Evolutionary conservation across 2,888 invertebrate genomes (phyloP), one percentile per base, ranked within the genome.

Genomic region (Zele albiditarsus): DNA sequence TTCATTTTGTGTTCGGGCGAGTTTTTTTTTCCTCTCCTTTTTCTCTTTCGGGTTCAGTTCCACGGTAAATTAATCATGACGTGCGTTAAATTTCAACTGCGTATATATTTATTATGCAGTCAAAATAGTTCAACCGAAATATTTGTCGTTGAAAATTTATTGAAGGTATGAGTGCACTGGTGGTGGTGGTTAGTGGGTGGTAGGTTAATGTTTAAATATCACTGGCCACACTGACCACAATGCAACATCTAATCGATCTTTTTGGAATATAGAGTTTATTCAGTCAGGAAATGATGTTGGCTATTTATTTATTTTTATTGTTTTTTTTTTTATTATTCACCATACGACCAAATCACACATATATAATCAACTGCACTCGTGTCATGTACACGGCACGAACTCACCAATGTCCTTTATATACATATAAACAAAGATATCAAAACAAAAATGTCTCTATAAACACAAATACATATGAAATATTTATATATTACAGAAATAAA

Each of bases 201-300:
- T 38, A 38, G 4, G 4, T 31, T 31, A 31, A n/a, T n/a, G n/a
- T 38, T 38, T 38, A 12, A 12, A 12, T 38, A 38, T 38, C 38
- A 12, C 12, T 8, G 38, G 12, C 68, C 53, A 62, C 28, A 14
- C n/a, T n/a, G n/a, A 42, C 70, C 66, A 66, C 70, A 70, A 70
- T 57, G 70, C 28, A 49, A 65, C 57, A 70, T 57, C 65, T 23
- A 53, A 58, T 66, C 20, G 58, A 71, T 71, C 74, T 58, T 71
- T 66, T 58, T 57, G 58, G 46, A 28, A 57, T 66, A 75, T 75
- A 42, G 42, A 66, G 71, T 65, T 70, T 23, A 28, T 42, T 66
- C 31, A 58, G 62, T 46, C 62, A 58, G 67, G 67, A 67, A 75
- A 71, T 71, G 58, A 71, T 67, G 49, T 58, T 71, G 57, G 70